Evolutionary conservation across 2,888 invertebrate genomes (phyloP), one percentile per base, ranked within the genome.

Genomic region (Athalia circularis): DNA sequence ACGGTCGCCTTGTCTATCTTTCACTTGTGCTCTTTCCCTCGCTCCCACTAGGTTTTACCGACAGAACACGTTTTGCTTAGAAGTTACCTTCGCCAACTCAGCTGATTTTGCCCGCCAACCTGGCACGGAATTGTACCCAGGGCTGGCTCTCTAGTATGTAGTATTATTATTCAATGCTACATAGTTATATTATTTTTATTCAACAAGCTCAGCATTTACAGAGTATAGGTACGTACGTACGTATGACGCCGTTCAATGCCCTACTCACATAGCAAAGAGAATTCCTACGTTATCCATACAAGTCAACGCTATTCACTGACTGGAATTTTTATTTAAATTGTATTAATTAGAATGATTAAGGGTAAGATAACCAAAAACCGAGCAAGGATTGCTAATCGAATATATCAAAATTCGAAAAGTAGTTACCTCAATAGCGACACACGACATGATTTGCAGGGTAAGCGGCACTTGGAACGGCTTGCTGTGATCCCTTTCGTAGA

Each of bases 391-490:
- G 8, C 11, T 5, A 5, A 9, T 7, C 45, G 15, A 45, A 29
- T 43, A 50, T 62, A 62, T 43, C n/a, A 1, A 3, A 5, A 62
- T 11, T n/a, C 0, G 13, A 50, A 11, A 74, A 77, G 77, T 80
- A 81, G 87, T 91, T 93, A 96, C 96, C 95, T 96, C 96, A 84
- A 96, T 93, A 79, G 95, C 93, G 82, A 95, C 92, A 88, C 95
- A 94, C 76, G 95, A 94, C 93, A 96, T 94, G 86, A 96, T 94
- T 92, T 96, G 95, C 84, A 95, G 90, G 77, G 94, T 92, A 84
- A 96, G 91, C 83, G 94, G 93, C 83, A 94, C 93, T 80, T 92
- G 91, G 85, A 93, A 93, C 89, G 93, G 94, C 85, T 91, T 91
- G 82, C 90, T 92, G 77, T 90, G 87, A 86, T 92, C 92, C 85